phyloP scores from a whole-genome alignment of 2,797 vertebrate species.

The Netta rufina region DNA sequence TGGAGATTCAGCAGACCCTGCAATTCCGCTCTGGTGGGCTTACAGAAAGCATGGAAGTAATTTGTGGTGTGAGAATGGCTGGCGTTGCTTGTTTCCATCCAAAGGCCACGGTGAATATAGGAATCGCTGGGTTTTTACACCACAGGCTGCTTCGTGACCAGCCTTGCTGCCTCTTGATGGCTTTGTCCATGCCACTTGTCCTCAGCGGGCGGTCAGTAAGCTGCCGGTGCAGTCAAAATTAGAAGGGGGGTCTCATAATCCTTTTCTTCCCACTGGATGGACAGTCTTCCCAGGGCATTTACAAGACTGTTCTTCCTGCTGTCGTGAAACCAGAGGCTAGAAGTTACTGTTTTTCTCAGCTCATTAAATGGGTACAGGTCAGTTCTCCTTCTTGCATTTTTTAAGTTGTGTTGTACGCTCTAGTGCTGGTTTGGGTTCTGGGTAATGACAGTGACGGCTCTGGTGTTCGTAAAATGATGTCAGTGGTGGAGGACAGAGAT shows the following conservation, averaged over 20 bases:
- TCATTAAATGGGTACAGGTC: not conserved
- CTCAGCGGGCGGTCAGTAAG: fast-evolving
- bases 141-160: not conserved
- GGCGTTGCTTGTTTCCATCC: slow-evolving; percentile 15
- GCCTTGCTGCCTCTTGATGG: not conserved
- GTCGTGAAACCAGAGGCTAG: not conserved
- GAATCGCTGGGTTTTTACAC: not conserved
- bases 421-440: slow-evolving; percentile 59
- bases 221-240: not conserved
- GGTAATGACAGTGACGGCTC: slow-evolving; percentile 30
- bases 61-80: slow-evolving; percentile 45
- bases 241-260: not conserved
- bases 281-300: not conserved
- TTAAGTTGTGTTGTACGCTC: not conserved
- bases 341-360: slow-evolving; percentile 32
- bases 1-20: not conserved
- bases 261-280: not conserved
- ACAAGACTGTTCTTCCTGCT: not conserved
- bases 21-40: slow-evolving; percentile 47
- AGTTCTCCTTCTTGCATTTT: not conserved
- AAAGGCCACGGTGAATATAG: not conserved
- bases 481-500: slow-evolving; percentile 2
- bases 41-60: slow-evolving; percentile 44
- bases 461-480: slow-evolving; percentile 54
- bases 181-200: fast-evolving